Percentiles rank a stretch among this genome's conserved stretches.
phyloP scores from a whole-genome alignment of 2,113 vertebrate species.

The Cisticola juncidis region DNA sequence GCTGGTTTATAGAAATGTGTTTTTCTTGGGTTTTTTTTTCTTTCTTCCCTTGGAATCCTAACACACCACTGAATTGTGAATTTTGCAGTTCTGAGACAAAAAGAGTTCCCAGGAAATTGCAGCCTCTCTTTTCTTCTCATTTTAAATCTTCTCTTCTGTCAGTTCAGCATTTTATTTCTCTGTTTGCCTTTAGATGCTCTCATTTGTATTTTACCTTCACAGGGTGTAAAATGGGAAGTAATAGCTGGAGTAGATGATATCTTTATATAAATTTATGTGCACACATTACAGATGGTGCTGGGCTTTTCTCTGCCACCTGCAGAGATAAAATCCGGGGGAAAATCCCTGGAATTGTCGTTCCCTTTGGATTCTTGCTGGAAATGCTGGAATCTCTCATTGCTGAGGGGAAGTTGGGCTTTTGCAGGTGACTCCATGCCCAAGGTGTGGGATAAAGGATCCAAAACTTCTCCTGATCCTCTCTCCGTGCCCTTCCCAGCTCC shows the following conservation, averaged over 20 bases:
- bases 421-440: not conserved
- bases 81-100: not conserved
- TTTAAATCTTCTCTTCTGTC: too few species aligned
- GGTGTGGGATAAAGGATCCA: accelerated
- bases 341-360: not conserved
- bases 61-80: too few species aligned
- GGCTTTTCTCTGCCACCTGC: not conserved
- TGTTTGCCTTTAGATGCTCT: too few species aligned
- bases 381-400: not conserved
- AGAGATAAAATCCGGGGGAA: accelerated
- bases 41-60: not conserved
- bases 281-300: too few species aligned
- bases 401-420: not conserved
- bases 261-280: not conserved
- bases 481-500: too few species aligned
- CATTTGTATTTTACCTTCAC: accelerated
- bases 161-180: not conserved
- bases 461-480: not conserved
- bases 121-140: accelerated
- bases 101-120: not conserved
- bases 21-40: not conserved
- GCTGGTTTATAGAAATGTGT: not conserved
- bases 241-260: not conserved
- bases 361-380: not conserved
- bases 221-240: accelerated